Percentiles rank a stretch among this genome's conserved stretches.
Evolutionary conservation across 2,797 vertebrate genomes (phyloP).

Genomic region (Malacoctenus gilli): DNA sequence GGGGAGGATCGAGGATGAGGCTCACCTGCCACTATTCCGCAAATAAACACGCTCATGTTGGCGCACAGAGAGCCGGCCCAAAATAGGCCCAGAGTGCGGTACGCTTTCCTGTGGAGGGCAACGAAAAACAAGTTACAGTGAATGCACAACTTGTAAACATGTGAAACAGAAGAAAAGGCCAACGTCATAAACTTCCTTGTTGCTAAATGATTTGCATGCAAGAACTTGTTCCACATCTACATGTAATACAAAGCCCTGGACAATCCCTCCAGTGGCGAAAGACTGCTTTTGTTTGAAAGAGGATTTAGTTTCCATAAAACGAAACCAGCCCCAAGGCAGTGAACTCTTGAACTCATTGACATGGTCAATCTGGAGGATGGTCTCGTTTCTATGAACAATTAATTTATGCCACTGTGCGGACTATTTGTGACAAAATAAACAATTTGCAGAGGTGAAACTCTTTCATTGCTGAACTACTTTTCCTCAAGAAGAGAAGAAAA

Average conservation of each 20-base stretch:
- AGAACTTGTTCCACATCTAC: neutral
- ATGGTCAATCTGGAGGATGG: too few relatives aligned
- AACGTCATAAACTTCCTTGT: neutral
- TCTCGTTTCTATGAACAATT: slow-evolving; percentile 2
- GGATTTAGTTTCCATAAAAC: too few relatives aligned
- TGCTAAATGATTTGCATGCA: neutral
- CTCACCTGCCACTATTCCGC: slow-evolving; percentile 89
- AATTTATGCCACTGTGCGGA: slow-evolving; percentile 11
- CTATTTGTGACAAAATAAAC: slow-evolving; percentile 21
- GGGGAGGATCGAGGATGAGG: slow-evolving; percentile 29
- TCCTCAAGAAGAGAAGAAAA: slow-evolving; percentile 3
- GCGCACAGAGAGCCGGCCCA: slow-evolving; percentile 91
- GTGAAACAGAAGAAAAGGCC: neutral
- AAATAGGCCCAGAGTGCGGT: slow-evolving; percentile 87
- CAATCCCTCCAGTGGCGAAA: slow-evolving; percentile 13
- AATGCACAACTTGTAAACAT: neutral
- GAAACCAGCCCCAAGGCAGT: too few relatives aligned
- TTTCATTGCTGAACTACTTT: slow-evolving; percentile 3
- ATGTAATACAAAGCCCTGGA: neutral
- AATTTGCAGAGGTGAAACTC: slow-evolving; percentile 10
- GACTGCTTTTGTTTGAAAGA: slow-evolving; percentile 30
- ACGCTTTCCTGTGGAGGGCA: slow-evolving; percentile 81
- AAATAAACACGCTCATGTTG: slow-evolving; percentile 89
- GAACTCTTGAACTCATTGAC: too few relatives aligned
- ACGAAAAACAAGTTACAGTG: neutral